Percentiles rank a stretch among this genome's conserved stretches.
These are phyloP conservation scores for Metalampra italica DNA, from an alignment of 2,888 invertebrate species.

Conservation along the genomic window DNA sequence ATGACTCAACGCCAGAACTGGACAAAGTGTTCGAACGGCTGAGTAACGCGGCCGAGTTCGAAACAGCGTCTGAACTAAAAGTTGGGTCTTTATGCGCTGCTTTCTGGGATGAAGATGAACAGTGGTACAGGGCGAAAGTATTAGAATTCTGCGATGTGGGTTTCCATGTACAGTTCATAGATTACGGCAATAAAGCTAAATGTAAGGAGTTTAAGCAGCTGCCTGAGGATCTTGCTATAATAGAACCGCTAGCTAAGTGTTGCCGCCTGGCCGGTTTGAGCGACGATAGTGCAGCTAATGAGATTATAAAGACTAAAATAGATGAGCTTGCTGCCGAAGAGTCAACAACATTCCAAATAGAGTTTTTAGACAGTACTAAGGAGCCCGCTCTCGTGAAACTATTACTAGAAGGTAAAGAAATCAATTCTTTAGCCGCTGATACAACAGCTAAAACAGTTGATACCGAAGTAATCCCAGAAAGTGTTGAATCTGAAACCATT, in stretches of 20 bases:
- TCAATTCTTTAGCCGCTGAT: neutral
- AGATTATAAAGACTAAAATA: constrained; percentile 49
- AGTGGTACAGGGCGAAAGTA: constrained; percentile 83
- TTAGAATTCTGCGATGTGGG: constrained; percentile 76
- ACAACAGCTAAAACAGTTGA: constrained; percentile 27
- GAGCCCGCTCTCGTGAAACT: constrained; percentile 80
- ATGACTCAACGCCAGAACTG: constrained; percentile 73
- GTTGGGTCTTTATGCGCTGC: constrained; percentile 82
- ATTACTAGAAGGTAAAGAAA: constrained; percentile 70
- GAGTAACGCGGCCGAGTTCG: constrained; percentile 70
- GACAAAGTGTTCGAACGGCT: constrained; percentile 81
- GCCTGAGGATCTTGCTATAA: constrained; percentile 77
- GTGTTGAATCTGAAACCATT: neutral
- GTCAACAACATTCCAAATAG: constrained; percentile 72
- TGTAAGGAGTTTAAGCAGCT: constrained; percentile 79
- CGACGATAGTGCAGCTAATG: constrained; percentile 62
- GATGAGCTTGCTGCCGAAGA: constrained; percentile 52
- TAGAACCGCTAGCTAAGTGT: constrained; percentile 81
- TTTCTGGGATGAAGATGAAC: constrained; percentile 81
- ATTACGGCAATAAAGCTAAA: constrained; percentile 83
- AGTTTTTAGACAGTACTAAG: constrained; percentile 77
- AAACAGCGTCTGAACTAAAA: constrained; percentile 68
- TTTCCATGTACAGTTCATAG: constrained; percentile 81
- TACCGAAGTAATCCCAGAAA: neutral
- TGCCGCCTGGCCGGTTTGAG: constrained; percentile 76